Percentiles rank a stretch among this genome's conserved stretches.
Conservation (phyloP, 2,797 vertebrate species). For the Sarcophilus harrisii region DNA sequence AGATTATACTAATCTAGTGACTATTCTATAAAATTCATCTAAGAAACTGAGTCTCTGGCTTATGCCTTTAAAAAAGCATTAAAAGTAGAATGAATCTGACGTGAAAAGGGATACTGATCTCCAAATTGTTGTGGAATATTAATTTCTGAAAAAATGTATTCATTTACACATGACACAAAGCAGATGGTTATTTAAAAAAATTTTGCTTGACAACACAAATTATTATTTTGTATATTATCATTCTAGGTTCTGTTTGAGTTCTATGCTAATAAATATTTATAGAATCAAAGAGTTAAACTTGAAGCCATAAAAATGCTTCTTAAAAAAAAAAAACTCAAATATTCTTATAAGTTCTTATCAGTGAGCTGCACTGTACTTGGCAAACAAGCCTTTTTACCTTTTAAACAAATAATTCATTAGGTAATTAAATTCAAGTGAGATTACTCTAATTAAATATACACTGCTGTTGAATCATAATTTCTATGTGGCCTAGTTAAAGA, state of each 20-base stretch:
- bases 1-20: background rate
- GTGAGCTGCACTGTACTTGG: slow-evolving; percentile 84
- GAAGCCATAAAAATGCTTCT: slow-evolving; percentile 49
- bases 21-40: background rate
- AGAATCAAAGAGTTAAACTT: slow-evolving; percentile 77
- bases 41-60: background rate
- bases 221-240: background rate
- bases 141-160: background rate
- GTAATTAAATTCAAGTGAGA: slow-evolving; percentile 90
- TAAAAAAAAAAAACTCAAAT: slow-evolving; percentile 62
- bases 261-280: background rate
- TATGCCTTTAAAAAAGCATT: background rate
- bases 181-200: background rate
- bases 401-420: slow-evolving; percentile 91
- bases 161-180: background rate
- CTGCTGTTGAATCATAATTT: slow-evolving; percentile 89
- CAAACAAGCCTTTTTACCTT: slow-evolving; percentile 88
- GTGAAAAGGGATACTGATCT: background rate
- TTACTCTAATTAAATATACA: slow-evolving; percentile 90
- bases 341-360: slow-evolving; percentile 86
- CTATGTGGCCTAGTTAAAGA: slow-evolving; percentile 87
- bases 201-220: too few species aligned
- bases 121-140: background rate
- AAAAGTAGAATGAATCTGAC: background rate
- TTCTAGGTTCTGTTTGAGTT: too few species aligned